A percentile compares a stretch with the other conserved stretches of the same genome.
Evolutionary conservation across 2,113 vertebrate genomes (phyloP).

Genomic region (Tetrao urogallus): DNA sequence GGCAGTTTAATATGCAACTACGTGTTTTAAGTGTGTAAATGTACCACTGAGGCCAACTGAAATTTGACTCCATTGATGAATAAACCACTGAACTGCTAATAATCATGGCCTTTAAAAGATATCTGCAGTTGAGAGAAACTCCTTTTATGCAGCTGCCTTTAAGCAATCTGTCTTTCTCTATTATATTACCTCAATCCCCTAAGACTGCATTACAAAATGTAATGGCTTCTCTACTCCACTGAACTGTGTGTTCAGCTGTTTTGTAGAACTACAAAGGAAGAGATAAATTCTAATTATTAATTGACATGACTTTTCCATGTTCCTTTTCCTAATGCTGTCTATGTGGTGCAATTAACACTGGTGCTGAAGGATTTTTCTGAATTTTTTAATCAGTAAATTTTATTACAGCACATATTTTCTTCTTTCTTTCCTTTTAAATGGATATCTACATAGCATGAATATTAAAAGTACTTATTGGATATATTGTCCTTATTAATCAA

Average conservation of each 20-base stretch:
- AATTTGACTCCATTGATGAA: neutral
- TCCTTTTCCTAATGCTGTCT: neutral
- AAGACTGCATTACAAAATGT: neutral
- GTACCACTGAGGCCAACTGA: neutral
- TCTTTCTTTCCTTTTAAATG: neutral
- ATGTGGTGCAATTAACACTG: neutral
- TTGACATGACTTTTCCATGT: neutral
- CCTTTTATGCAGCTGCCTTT: neutral
- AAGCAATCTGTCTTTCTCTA: neutral
- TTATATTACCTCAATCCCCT: neutral
- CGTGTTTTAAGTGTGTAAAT: neutral
- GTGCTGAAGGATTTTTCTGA: neutral
- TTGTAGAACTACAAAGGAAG: neutral
- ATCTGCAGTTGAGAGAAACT: neutral
- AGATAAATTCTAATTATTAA: constrained; percentile 1
- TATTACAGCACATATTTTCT: neutral
- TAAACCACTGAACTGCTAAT: neutral
- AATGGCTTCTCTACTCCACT: neutral
- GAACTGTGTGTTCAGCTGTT: constrained; percentile 2
- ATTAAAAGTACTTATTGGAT: neutral
- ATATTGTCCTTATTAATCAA: neutral
- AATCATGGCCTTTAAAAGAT: neutral
- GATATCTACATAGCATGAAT: neutral
- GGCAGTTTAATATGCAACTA: neutral
- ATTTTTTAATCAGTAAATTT: neutral